Evolutionary conservation across 2,113 vertebrate genomes (phyloP), one percentile per base, ranked within the genome.

Genomic region (Ciconia stormi): DNA sequence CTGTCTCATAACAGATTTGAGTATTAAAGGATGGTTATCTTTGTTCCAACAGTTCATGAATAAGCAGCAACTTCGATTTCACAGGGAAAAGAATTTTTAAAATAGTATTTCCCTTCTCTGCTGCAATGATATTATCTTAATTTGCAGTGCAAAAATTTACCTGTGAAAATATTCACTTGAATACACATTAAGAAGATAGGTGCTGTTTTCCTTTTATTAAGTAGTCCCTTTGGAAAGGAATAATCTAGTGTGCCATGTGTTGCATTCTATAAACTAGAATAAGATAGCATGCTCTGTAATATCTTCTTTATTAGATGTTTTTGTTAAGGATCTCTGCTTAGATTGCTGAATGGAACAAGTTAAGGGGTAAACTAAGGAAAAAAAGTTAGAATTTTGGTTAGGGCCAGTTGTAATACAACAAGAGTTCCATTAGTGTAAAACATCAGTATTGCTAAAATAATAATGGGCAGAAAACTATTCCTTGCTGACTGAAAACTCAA

Each of bases 271-370:
- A 70, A 93, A 71, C 27, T 82, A 92, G 38, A 87, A 9, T 80
- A 90, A 95, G 38, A 62, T 74, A 92, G 94, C 89, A 95, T 96
- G 96, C 65, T 94, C 50, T 93, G 65, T 97, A 94, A 73, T 92
- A 12, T 70, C 59, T 67, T 77, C 71, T 81, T 89, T 93, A 49
- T 62, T 95, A 84, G 63, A 77, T 80, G 30, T 62, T 93, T 96
- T 87, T 96, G 16, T 72, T 95, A 76, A 91, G 87, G 50, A 52
- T 89, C 63, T 72, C 77, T 89, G 58, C 34, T 38, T 86, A 32
- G 16, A 44, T 76, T 88, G 67, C n/a, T 38, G 67, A 88, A 53
- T 49, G 38, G 50, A 88, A 90, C 40, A 74, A 73, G 11, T 65
- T 34, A 55, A 67, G 22, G 44, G 30, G 6, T 76, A 87, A 78